A percentile compares a stretch with the other conserved stretches of the same genome.
Conservation (phyloP, 2,797 vertebrate genomes). For the Lacerta agilis region DNA sequence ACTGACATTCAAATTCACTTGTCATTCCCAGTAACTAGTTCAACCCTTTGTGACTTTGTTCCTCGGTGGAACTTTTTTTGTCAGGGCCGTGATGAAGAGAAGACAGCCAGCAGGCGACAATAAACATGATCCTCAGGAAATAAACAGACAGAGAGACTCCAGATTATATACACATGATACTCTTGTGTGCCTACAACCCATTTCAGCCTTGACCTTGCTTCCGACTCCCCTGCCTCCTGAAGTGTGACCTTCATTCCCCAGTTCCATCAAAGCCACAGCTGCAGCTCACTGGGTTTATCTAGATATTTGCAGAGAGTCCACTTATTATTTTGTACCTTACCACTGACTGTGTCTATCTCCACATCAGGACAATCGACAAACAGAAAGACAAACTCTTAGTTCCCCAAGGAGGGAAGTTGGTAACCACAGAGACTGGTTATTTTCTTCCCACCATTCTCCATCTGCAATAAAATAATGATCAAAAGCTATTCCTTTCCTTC, state of each 20-base stretch:
- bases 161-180: neutral
- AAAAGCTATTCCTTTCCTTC: too few relatives aligned
- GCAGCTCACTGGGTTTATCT: neutral
- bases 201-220: neutral
- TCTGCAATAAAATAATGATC: too few relatives aligned
- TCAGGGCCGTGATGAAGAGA: neutral
- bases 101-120: neutral
- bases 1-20: neutral
- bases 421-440: too few relatives aligned
- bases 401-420: too few relatives aligned
- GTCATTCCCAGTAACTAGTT: neutral
- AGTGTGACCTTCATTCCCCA: neutral
- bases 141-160: neutral
- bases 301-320: neutral
- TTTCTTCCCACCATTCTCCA: too few relatives aligned
- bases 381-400: too few relatives aligned
- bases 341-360: too few relatives aligned
- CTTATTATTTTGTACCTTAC: neutral
- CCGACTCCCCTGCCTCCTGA: neutral
- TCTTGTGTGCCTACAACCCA: neutral
- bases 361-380: too few relatives aligned
- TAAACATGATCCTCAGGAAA: neutral
- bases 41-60: neutral
- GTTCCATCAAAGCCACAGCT: neutral
- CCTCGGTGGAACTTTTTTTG: neutral